These are phyloP conservation scores for Hypsopygia costalis DNA, from an alignment of 2,888 invertebrate genomes.

Conservation along the genomic window DNA sequence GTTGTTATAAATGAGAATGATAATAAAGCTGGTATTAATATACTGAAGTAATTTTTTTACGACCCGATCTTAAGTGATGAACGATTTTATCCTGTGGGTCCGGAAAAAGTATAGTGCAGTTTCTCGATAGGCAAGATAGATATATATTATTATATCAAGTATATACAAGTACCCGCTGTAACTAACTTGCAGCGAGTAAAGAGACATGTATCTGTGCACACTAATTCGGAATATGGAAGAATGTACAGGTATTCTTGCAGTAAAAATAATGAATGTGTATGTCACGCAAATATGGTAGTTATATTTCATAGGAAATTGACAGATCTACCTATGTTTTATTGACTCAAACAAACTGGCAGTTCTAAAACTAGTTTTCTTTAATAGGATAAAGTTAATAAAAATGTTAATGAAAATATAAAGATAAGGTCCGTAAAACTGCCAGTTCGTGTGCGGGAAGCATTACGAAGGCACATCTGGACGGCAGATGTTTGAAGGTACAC, in stretches of 20 bases:
- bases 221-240: constrained; percentile 10
- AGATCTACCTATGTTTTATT: constrained; percentile 51
- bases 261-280: constrained; percentile 13
- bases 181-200: constrained; percentile 4
- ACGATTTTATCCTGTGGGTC: constrained; percentile 4
- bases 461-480: constrained; percentile 73
- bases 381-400: neutral
- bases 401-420: neutral
- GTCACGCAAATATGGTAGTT: constrained; percentile 13
- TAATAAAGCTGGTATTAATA: constrained; percentile 3
- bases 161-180: constrained; percentile 1
- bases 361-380: constrained; percentile 20
- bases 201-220: constrained; percentile 4
- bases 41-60: neutral
- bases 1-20: neutral
- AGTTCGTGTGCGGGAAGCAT: constrained; percentile 68
- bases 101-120: constrained; percentile 28
- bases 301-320: constrained; percentile 46
- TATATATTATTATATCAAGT: neutral
- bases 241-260: constrained; percentile 10
- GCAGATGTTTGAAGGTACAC: constrained; percentile 76
- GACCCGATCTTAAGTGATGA: neutral
- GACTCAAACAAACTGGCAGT: constrained; percentile 66
- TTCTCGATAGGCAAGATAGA: constrained; percentile 7
- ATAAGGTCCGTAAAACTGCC: constrained; percentile 50